Percentiles rank a stretch among this genome's conserved stretches.
phyloP scores from a whole-genome alignment of 2,113 vertebrate species.

The Dinomys branickii region DNA sequence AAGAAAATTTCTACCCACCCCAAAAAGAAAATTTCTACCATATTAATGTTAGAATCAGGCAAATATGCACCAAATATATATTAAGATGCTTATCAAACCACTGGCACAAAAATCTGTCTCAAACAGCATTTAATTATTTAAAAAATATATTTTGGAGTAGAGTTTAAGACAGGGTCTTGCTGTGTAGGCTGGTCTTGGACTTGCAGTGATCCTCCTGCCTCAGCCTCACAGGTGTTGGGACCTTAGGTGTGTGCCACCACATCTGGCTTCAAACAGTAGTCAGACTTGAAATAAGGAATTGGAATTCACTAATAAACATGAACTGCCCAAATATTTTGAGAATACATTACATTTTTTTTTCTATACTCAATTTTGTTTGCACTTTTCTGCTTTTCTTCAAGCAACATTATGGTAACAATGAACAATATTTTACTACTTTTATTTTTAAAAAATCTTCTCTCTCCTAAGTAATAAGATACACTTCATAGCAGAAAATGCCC shows the following conservation, averaged over 20 bases:
- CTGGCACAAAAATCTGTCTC: background rate
- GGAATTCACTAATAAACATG: background rate
- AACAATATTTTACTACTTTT: constrained; percentile 11
- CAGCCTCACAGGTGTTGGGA: no score
- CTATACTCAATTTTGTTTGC: constrained; percentile 3
- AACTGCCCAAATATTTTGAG: background rate
- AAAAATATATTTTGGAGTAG: no score
- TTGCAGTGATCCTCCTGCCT: no score
- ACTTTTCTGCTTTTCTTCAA: constrained; percentile 20
- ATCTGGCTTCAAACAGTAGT: background rate
- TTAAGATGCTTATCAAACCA: background rate
- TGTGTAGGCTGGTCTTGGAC: no score
- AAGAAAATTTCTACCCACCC: background rate
- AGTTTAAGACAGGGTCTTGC: no score
- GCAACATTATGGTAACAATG: background rate
- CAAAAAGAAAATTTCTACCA: background rate
- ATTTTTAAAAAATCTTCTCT: no score
- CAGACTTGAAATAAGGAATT: background rate
- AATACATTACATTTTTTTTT: constrained; percentile 12
- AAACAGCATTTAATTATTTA: background rate
- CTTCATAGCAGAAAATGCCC: no score
- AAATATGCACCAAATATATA: background rate
- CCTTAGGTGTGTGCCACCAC: no score
- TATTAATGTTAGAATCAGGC: background rate
- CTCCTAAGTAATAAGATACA: no score